phyloP scores from a whole-genome alignment of 2,113 vertebrate genomes.

The Porphyrio hochstetteri region DNA sequence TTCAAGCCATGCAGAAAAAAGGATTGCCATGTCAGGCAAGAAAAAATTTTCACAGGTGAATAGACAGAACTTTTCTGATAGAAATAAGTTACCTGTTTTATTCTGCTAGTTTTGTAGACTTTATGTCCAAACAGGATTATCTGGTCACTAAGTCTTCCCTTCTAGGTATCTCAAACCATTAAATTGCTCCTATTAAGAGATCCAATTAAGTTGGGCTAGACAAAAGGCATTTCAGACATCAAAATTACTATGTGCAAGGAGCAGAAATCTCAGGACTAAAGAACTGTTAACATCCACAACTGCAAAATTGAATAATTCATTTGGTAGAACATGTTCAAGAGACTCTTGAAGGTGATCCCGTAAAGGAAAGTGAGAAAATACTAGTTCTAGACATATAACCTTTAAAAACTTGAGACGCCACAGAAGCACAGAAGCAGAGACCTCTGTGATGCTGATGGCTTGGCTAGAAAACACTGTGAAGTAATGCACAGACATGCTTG shows the following conservation, averaged over 20 bases:
- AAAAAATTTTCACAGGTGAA: slow-evolving; percentile 12
- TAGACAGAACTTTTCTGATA: not conserved
- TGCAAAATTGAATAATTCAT: not conserved
- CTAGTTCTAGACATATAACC: not conserved
- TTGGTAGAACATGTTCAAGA: not conserved
- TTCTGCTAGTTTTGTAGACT: not conserved
- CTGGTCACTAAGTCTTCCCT: not conserved
- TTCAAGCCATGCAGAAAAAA: not conserved
- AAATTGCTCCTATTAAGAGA: not conserved
- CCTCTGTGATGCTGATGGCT: not conserved
- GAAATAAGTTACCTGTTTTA: not conserved
- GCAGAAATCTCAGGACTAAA: not conserved
- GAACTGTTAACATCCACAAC: not conserved
- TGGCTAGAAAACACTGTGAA: not conserved
- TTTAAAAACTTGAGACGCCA: not conserved
- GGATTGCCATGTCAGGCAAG: not conserved
- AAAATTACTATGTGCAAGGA: not conserved
- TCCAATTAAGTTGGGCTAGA: not conserved
- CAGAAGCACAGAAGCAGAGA: not conserved
- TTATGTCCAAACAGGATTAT: not conserved
- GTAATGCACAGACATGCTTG: not conserved
- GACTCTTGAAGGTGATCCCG: not conserved
- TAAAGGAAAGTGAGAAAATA: not conserved
- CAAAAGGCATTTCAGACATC: not conserved
- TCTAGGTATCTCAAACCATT: not conserved